These are phyloP conservation scores for Acridotheres tristis DNA, from an alignment of 2,797 vertebrate genomes.

Conservation along the genomic window DNA sequence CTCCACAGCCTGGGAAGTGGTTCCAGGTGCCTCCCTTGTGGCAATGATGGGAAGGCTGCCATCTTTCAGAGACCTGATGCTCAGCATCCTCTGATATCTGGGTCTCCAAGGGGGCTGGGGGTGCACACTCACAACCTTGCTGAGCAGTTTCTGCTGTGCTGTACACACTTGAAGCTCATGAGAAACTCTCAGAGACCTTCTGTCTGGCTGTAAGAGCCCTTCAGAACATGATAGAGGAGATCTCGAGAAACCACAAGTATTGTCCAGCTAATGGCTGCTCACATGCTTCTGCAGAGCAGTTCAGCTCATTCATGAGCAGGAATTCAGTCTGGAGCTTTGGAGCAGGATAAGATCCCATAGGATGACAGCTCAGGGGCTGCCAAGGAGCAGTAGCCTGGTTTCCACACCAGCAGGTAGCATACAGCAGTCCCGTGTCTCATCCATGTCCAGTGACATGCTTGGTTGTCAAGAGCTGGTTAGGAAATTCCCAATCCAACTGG, in stretches of 20 bases:
- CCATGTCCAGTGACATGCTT: neutral
- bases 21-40: neutral
- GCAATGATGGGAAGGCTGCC: neutral
- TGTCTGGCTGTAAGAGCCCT: neutral
- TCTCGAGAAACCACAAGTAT: neutral
- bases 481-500: neutral
- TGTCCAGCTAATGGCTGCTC: neutral
- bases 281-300: neutral
- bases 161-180: neutral
- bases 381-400: neutral
- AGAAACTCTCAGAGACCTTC: neutral
- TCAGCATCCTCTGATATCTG: neutral
- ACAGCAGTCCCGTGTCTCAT: rapidly evolving
- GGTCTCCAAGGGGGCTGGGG: neutral
- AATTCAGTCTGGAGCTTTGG: neutral
- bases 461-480: neutral
- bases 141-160: neutral
- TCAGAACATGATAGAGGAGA: neutral
- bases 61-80: neutral
- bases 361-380: neutral
- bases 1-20: neutral
- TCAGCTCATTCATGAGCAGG: neutral
- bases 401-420: neutral
- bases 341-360: neutral
- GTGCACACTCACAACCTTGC: no score